Conservation (phyloP, 1,140 invertebrate genomes). For the Probaryconus sp. region DNA sequence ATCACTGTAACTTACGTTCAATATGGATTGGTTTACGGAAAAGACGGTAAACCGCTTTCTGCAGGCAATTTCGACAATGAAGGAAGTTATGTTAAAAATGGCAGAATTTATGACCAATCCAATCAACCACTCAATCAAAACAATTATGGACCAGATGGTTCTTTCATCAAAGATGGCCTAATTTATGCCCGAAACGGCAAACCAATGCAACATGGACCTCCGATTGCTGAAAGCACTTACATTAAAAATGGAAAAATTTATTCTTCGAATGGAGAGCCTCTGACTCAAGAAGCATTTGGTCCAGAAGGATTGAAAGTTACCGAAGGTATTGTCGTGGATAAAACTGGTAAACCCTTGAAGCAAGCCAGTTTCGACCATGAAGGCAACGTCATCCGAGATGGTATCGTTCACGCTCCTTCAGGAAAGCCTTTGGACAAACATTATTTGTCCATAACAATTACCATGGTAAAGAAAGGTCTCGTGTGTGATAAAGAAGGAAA, state of each 20-base stretch:
- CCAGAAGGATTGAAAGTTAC: constrained; percentile 71
- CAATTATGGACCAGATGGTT: constrained; percentile 63
- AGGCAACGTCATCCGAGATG: constrained; percentile 72
- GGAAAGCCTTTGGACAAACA: constrained; percentile 73
- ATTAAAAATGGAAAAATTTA: constrained; percentile 71
- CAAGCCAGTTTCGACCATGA: constrained; percentile 69
- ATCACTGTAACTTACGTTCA: constrained; percentile 67
- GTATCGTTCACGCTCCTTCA: constrained; percentile 62
- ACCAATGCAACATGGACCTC: constrained; percentile 64
- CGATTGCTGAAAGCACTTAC: constrained; percentile 67
- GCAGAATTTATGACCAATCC: constrained; percentile 67
- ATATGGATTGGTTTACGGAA: constrained; percentile 70
- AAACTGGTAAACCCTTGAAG: constrained; percentile 70
- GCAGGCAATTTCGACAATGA: constrained; percentile 69
- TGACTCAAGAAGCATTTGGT: constrained; percentile 74
- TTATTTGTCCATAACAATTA: constrained; percentile 68
- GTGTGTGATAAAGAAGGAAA: constrained; percentile 70
- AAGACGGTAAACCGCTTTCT: constrained; percentile 70
- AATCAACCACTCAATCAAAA: constrained; percentile 67
- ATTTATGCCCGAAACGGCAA: constrained; percentile 67
- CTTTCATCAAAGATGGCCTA: constrained; percentile 71
- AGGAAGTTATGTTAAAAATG: constrained; percentile 69
- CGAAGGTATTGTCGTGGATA: constrained; percentile 71
- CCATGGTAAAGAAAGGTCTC: constrained; percentile 67
- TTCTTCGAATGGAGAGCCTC: constrained; percentile 62